Evolutionary conservation across 2,797 vertebrate species (phyloP).

Genomic region (Helarctos malayanus): DNA sequence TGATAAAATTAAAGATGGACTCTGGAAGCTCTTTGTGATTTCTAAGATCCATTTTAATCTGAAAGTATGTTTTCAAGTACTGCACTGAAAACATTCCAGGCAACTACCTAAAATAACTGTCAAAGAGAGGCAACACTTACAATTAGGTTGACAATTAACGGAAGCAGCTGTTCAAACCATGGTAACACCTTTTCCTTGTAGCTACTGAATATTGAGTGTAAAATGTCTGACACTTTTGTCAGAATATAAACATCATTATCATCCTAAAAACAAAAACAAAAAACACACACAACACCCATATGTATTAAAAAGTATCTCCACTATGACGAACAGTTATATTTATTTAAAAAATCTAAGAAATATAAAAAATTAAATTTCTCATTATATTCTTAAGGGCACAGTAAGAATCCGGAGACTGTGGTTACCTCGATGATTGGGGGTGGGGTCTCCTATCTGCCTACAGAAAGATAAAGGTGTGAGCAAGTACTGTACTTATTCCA

Average conservation of each 20-base stretch:
- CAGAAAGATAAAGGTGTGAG: not conserved
- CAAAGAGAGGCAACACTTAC: slow-evolving; percentile 90
- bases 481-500: not conserved
- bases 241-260: slow-evolving; percentile 99
- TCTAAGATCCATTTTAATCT: not conserved
- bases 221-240: slow-evolving; percentile 99
- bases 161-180: slow-evolving; percentile 98
- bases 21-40: not conserved
- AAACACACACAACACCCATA: not conserved
- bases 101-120: slow-evolving; percentile 14
- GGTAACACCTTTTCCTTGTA: slow-evolving; percentile 98
- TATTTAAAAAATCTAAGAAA: not conserved
- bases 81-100: not conserved
- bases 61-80: not conserved
- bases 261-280: slow-evolving; percentile 90
- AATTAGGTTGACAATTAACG: slow-evolving; percentile 97
- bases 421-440: not conserved
- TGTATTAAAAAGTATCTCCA: not conserved
- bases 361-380: not conserved
- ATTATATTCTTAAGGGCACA: not conserved
- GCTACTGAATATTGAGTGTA: slow-evolving; percentile 98
- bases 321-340: not conserved
- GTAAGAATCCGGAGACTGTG: not conserved
- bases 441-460: not conserved
- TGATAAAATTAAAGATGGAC: slow-evolving; percentile 9